Evolutionary conservation across 2,113 vertebrate genomes (phyloP), one percentile per base, ranked within the genome.

Genomic region (Lasiurus cinereus): DNA sequence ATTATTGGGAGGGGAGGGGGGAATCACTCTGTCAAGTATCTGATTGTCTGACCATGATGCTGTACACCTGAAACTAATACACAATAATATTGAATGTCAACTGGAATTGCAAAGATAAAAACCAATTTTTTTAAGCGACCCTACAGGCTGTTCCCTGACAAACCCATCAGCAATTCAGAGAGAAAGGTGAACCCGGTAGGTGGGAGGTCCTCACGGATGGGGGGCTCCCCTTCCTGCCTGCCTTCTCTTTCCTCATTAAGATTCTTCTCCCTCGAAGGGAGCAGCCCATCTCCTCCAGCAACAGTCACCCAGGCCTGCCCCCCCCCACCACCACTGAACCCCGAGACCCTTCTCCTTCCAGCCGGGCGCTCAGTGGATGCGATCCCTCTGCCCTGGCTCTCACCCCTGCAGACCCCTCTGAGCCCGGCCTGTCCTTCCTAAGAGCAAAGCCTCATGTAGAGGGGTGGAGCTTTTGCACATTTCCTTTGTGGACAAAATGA

Each of bases 351-450:
- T 15, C 22, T 24, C 9, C 31, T 31, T 29, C 36, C 7, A 33
- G 6, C 18, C 0, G 1, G 36, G 21, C 18, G 36, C 69, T 78
- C 31, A 33, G n/a, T n/a, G 4, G 16, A 7, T 16, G 11, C 11
- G 13, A 0, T n/a, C 4, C 22, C 16, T n/a, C 3, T 3, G 10
- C 19, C 8, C 50, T 8, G 0, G 2, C n/a, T 29, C 6, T 83
- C n/a, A 8, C 8, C 33, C 15, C 52, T 50, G 46, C 59, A 46
- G 43, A n/a, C 4, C 29, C 12, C 33, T 56, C 46, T 24, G 62
- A 82, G 27, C 62, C 29, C 43, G 24, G 11, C 36, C 67, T 88
- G 18, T 64, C 66, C 50, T 52, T n/a, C 21, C 1, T 33, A 52
- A 52, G 24, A 54, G 39, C 33, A 72, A 72, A 18, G 56, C 56